phyloP scores from a whole-genome alignment of 2,113 vertebrate species.

The Cololabis saira region DNA sequence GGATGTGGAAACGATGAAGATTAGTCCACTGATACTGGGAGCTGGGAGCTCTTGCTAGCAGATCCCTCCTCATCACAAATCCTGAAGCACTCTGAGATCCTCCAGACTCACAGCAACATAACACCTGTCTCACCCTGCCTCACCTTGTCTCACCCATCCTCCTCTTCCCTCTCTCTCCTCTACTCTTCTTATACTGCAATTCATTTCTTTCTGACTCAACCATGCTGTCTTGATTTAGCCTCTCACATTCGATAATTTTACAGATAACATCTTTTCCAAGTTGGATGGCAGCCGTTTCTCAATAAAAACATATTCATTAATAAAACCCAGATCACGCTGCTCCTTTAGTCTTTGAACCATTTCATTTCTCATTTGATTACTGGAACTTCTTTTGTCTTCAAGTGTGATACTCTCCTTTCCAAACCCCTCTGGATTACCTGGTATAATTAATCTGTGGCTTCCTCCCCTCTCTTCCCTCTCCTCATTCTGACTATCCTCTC shows the following conservation, averaged over 20 bases:
- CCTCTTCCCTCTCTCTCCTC: slow-evolving; percentile 2
- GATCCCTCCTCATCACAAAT: slow-evolving; percentile 67
- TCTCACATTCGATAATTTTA: background rate
- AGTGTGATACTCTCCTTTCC: background rate
- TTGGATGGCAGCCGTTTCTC: slow-evolving; percentile 1
- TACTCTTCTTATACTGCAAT: slow-evolving; percentile 32
- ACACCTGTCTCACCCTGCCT: slow-evolving; percentile 32
- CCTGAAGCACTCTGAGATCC: slow-evolving; percentile 49
- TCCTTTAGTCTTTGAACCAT: slow-evolving; percentile 8
- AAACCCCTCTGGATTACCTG: slow-evolving; percentile 40
- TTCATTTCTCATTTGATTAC: slow-evolving; percentile 4
- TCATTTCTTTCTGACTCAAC: slow-evolving; percentile 10
- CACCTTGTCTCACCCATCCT: slow-evolving; percentile 1
- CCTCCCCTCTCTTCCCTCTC: slow-evolving; percentile 28
- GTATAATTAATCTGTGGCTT: slow-evolving; percentile 55
- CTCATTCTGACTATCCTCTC: slow-evolving; percentile 38
- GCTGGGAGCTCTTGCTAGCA: slow-evolving; percentile 46
- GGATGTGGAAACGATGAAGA: slow-evolving; percentile 26
- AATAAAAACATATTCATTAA: slow-evolving; percentile 7
- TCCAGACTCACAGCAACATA: slow-evolving; percentile 48
- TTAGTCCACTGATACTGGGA: slow-evolving; percentile 28
- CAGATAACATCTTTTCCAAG: slow-evolving; percentile 16
- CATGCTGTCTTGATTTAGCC: slow-evolving; percentile 5
- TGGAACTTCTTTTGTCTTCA: too few species aligned
- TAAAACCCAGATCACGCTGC: background rate